Evolutionary conservation across 2,113 vertebrate species (phyloP).

Genomic region (Anoura caudifer): DNA sequence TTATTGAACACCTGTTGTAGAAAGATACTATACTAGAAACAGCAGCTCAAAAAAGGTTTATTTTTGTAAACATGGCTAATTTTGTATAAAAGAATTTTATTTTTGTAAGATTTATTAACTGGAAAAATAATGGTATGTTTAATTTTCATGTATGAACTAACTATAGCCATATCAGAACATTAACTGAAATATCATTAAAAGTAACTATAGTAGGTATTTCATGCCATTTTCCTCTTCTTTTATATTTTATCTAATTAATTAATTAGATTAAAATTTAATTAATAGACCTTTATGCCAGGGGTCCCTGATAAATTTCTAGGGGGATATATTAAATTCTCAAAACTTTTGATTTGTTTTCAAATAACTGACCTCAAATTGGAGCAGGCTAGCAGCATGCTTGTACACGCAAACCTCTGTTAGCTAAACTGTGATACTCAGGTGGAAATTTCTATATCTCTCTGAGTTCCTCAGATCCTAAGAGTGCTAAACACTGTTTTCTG

Average conservation of each 20-base stretch:
- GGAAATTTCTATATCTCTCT: not conserved
- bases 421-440: not conserved
- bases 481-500: not conserved
- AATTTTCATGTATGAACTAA: not conserved
- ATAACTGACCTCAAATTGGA: not conserved
- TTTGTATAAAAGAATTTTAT: not conserved
- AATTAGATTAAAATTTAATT: not conserved
- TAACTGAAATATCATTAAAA: not conserved
- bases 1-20: slow-evolving; percentile 29
- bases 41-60: not conserved
- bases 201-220: not conserved
- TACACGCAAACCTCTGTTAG: not conserved
- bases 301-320: not conserved
- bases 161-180: not conserved
- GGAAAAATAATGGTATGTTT: not conserved
- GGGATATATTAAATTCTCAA: not conserved
- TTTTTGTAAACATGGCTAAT: not conserved
- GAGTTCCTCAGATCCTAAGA: not conserved
- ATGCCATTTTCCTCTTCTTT: not conserved
- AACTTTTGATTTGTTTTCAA: not conserved
- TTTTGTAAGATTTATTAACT: not conserved
- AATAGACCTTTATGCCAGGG: not conserved
- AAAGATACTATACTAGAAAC: slow-evolving; percentile 19
- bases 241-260: not conserved
- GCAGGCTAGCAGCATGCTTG: not conserved